Conservation (phyloP, 1,140 invertebrate genomes). For the Musca domestica region DNA sequence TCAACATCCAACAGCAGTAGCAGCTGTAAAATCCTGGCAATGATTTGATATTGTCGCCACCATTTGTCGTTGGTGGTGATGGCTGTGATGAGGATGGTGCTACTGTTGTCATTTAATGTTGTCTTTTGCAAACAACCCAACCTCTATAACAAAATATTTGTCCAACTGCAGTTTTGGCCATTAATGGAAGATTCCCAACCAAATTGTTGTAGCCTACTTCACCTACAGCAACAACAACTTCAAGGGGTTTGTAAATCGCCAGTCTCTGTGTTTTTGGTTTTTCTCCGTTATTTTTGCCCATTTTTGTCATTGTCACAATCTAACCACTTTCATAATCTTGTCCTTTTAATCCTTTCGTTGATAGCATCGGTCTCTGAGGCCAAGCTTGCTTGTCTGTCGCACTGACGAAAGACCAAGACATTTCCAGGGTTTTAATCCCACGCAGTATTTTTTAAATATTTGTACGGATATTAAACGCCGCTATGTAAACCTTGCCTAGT, state of each 20-base stretch:
- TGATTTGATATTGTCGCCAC: too few species aligned
- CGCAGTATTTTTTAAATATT: slow-evolving; percentile 19
- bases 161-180: too few species aligned
- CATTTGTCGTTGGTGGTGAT: slow-evolving; percentile 13
- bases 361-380: not conserved
- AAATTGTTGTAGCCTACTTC: not conserved
- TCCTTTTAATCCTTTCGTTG: not conserved
- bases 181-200: not conserved
- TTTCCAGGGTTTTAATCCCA: slow-evolving; percentile 15
- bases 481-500: not conserved
- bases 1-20: not conserved
- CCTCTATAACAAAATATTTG: too few species aligned
- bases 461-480: slow-evolving; percentile 18
- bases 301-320: slow-evolving; percentile 11
- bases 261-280: not conserved
- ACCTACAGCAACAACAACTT: not conserved
- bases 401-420: not conserved
- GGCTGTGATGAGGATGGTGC: slow-evolving; percentile 25
- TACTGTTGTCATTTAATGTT: not conserved
- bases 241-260: not conserved
- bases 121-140: slow-evolving; percentile 9
- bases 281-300: not conserved
- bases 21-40: slow-evolving; percentile 3
- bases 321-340: slow-evolving; percentile 10
- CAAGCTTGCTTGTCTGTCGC: not conserved